Base-by-base conservation (phyloP, 2,888 invertebrate genomes). In the Tupiocoris notatus region DNA sequence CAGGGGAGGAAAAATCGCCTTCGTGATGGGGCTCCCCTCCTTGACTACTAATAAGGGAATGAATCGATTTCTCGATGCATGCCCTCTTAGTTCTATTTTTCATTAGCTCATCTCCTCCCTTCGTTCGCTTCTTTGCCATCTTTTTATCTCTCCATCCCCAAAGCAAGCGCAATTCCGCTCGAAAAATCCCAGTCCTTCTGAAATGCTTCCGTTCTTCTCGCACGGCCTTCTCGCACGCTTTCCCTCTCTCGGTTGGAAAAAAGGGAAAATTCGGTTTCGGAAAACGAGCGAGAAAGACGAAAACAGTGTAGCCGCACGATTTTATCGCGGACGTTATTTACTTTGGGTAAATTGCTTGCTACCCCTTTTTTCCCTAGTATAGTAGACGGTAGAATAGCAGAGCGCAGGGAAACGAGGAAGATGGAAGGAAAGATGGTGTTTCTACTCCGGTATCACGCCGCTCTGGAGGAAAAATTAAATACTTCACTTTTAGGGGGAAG, bases 21-120 rank as follows among this genome's bases (percentile, higher is more conserved):
- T 39, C 39, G 39, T 7, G 39, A 39, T 39, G 63, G 21, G 54
- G 54, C 21, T 59, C 70, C 73, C 73, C 24, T 54, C 25, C 63
- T 63, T 73, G 73, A 73, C 65, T 65, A 58, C 76, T 79, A 80
- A 79, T 79, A 80, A 79, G 80, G 78, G 80, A 79, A 80, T 80
- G 79, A 79, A 80, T 79, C 79, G 79, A 80, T 80, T 79, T 73
- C 77, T 77, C 77, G 86, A 87, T 87, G 86, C 87, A 87, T 87
- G 87, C 87, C 39, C 39, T 87, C 87, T 87, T 87, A 87, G 87
- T 87, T 87, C 86, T 85, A 85, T 83, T 85, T 83, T 84, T 83
- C 83, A 82, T 85, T 85, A 83, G 73, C 73, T 83, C 81, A 81
- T 83, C 82, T 81, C 81, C 80, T 82, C 78, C 79, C 80, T 81